phyloP scores from a whole-genome alignment of 2,797 vertebrate genomes.

The Leontocebus nigricollis region DNA sequence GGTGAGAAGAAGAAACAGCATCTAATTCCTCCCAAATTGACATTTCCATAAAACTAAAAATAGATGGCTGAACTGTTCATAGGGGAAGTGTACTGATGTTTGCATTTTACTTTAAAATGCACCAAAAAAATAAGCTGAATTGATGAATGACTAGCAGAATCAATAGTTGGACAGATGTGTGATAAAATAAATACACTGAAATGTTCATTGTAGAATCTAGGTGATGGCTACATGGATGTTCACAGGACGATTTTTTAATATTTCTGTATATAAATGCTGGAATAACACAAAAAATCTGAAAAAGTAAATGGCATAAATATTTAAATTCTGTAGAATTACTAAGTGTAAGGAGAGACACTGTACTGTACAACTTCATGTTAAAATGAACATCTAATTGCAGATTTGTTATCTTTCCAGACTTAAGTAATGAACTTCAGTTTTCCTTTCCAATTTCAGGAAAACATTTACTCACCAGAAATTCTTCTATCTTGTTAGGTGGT shows the following conservation, averaged over 20 bases:
- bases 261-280: conserved; percentile 33
- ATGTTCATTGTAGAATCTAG: background rate
- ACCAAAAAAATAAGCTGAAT: conserved; percentile 25
- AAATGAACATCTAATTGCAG: conserved; percentile 56
- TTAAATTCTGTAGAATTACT: conserved; percentile 44
- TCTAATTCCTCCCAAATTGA: conserved; percentile 24
- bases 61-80: conserved; percentile 8
- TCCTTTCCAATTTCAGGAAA: conserved; percentile 49
- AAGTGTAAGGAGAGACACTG: conserved; percentile 23
- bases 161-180: background rate
- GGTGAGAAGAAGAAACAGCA: conserved; percentile 3
- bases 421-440: conserved; percentile 32
- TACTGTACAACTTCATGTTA: conserved; percentile 30
- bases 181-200: conserved; percentile 32
- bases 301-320: conserved; percentile 35
- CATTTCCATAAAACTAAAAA: conserved; percentile 30
- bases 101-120: conserved; percentile 46
- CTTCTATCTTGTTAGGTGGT: conserved; percentile 49
- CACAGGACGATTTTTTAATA: conserved; percentile 15
- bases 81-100: background rate
- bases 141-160: background rate
- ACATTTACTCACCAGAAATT: conserved; percentile 45
- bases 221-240: background rate
- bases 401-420: conserved; percentile 38
- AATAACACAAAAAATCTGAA: conserved; percentile 20